These are phyloP conservation scores for Itoplectis maculator DNA, from an alignment of 2,888 invertebrate species.

Conservation along the genomic window DNA sequence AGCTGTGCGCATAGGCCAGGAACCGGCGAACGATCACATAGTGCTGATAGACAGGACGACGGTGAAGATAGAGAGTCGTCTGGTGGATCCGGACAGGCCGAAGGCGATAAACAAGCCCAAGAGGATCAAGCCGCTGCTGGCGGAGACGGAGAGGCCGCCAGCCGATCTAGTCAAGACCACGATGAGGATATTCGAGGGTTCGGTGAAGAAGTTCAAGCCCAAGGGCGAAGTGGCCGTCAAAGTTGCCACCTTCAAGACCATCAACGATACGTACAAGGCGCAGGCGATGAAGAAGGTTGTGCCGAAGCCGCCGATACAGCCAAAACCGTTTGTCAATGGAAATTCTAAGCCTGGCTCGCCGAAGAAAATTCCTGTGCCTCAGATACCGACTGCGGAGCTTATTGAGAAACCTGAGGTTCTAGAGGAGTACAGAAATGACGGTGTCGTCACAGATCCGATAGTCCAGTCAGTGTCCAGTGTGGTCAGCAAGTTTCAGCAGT, in stretches of 20 bases:
- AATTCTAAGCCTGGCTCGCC: constrained; percentile 80
- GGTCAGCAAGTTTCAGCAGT: constrained; percentile 83
- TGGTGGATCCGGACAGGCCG: constrained; percentile 82
- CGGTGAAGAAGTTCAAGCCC: constrained; percentile 83
- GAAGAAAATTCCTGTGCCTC: constrained; percentile 77
- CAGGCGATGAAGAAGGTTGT: constrained; percentile 83
- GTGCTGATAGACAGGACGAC: constrained; percentile 83
- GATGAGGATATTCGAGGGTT: constrained; percentile 92
- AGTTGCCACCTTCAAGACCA: constrained; percentile 88
- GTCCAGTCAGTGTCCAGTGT: constrained; percentile 82
- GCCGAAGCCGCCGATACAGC: constrained; percentile 85
- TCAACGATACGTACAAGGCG: constrained; percentile 86
- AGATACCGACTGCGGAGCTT: constrained; percentile 75
- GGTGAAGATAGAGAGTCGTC: constrained; percentile 81
- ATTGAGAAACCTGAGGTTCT: constrained; percentile 73
- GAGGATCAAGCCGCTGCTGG: constrained; percentile 88
- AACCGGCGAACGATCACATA: constrained; percentile 85
- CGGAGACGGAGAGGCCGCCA: constrained; percentile 93
- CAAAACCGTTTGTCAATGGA: constrained; percentile 84
- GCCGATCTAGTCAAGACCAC: constrained; percentile 95
- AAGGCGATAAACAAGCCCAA: constrained; percentile 86
- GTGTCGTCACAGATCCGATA: constrained; percentile 80
- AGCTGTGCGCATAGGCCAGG: constrained; percentile 72
- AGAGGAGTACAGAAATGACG: constrained; percentile 74
- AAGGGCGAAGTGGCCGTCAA: constrained; percentile 88